A percentile compares a stretch with the other conserved stretches of the same genome.
These are phyloP conservation scores for Phoxinus phoxinus DNA, from an alignment of 2,113 vertebrate species.

Conservation along the genomic window DNA sequence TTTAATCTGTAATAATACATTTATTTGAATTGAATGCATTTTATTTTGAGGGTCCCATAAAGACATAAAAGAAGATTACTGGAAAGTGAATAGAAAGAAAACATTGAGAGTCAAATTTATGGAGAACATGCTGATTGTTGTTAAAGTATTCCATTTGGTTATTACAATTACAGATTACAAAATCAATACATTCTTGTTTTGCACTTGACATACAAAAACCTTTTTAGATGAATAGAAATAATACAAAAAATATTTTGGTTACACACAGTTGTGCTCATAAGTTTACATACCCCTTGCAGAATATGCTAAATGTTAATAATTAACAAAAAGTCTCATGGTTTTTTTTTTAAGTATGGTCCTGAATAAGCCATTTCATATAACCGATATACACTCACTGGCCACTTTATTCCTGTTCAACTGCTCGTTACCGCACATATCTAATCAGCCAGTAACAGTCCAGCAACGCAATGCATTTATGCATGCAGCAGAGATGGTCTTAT, in stretches of 20 bases:
- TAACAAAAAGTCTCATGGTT: no score
- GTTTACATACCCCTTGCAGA: not conserved
- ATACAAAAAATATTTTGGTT: not conserved
- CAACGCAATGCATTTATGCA: no score
- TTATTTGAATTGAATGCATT: constrained; percentile 39
- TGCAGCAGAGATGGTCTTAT: no score
- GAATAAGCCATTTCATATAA: no score
- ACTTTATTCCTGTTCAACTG: no score
- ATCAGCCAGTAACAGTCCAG: no score
- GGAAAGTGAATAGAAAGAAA: not conserved
- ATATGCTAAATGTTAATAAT: not conserved
- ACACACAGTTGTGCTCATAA: not conserved
- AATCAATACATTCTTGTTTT: not conserved
- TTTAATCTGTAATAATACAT: constrained; percentile 47
- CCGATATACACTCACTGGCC: no score
- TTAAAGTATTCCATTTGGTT: not conserved
- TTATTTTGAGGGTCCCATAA: not conserved
- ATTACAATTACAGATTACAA: not conserved
- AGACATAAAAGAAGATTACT: constrained; percentile 25
- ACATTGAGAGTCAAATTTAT: not conserved
- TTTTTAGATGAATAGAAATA: not conserved
- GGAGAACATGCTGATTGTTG: not conserved
- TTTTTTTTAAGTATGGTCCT: no score
- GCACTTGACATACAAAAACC: not conserved
- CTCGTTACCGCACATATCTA: no score